Evolutionary conservation across 2,113 vertebrate species (phyloP).

Genomic region (Archocentrus centrarchus): DNA sequence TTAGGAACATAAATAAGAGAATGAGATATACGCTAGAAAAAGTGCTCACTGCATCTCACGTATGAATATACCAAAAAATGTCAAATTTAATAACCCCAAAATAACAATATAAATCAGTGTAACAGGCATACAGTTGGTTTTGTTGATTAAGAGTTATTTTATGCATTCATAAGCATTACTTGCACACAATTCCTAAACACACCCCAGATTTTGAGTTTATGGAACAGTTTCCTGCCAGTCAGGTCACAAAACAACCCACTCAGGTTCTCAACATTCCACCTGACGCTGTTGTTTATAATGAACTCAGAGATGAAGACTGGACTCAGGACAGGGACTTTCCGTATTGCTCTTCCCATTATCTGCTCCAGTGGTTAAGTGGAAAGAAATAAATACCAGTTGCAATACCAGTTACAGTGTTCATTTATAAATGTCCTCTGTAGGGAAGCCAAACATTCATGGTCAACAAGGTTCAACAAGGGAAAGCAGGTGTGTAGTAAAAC

Average conservation of each 20-base stretch:
- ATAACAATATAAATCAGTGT: constrained; percentile 33
- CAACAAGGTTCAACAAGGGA: not conserved
- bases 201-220: constrained; percentile 29
- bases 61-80: not conserved
- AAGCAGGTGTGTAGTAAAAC: not conserved
- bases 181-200: constrained; percentile 14
- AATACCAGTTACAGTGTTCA: no score
- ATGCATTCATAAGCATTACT: no score
- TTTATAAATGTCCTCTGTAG: not conserved
- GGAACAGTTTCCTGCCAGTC: constrained; percentile 39
- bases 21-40: no score
- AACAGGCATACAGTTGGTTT: not conserved
- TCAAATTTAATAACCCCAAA: constrained; percentile 10
- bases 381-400: not conserved
- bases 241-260: constrained; percentile 24
- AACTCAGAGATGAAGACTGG: constrained; percentile 27
- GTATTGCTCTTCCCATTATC: not conserved
- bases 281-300: constrained; percentile 51
- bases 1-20: no score
- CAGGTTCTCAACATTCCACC: constrained; percentile 34
- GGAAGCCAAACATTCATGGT: not conserved
- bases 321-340: constrained; percentile 27
- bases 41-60: not conserved
- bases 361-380: constrained; percentile 4
- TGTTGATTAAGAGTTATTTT: not conserved